Evolutionary conservation across 2,888 invertebrate genomes (phyloP).

Genomic region (Cryptosula pallasiana): DNA sequence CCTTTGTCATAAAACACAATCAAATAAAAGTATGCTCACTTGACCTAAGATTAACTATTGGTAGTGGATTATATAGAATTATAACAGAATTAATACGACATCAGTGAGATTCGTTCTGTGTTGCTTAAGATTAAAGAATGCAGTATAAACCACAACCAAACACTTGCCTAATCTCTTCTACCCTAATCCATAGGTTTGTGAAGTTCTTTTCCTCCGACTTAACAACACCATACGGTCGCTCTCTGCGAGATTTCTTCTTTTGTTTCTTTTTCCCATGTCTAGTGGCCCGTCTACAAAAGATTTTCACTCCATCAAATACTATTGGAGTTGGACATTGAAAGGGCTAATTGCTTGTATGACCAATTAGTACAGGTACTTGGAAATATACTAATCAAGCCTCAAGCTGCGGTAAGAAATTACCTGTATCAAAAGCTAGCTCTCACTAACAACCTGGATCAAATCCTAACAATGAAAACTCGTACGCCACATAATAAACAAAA

Average conservation of each 20-base stretch:
- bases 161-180: neutral
- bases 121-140: neutral
- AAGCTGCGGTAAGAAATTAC: neutral
- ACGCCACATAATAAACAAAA: neutral
- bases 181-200: neutral
- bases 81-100: too few relatives aligned
- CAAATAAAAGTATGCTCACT: too few relatives aligned
- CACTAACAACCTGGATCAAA: neutral
- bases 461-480: neutral
- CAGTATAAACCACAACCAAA: neutral
- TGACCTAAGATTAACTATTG: too few relatives aligned
- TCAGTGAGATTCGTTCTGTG: too few relatives aligned
- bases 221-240: neutral
- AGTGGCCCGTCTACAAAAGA: neutral
- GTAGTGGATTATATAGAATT: too few relatives aligned
- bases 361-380: neutral
- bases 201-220: neutral
- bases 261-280: neutral
- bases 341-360: neutral
- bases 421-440: neutral
- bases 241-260: neutral
- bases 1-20: too few relatives aligned
- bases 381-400: neutral
- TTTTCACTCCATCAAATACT: too few relatives aligned
- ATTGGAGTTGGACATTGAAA: too few relatives aligned